A percentile compares a stretch with the other conserved stretches of the same genome.
Conservation (phyloP, 2,888 invertebrate species). For the Sphinx pinastri region DNA sequence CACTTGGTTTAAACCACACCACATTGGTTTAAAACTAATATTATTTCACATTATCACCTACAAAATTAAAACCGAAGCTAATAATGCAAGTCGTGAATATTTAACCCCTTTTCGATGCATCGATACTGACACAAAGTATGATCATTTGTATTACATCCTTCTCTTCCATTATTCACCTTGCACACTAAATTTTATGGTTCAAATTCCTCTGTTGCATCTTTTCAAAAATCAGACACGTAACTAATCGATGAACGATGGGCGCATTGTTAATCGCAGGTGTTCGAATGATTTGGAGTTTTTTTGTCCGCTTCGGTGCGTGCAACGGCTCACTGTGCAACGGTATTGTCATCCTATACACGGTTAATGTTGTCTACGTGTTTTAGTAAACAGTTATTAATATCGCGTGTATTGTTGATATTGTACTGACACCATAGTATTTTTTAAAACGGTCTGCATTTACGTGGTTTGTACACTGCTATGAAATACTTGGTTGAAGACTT, state of each 20-base stretch:
- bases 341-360: slow-evolving; percentile 56
- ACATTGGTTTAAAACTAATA: slow-evolving; percentile 12
- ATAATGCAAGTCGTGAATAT: slow-evolving; percentile 42
- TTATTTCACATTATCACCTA: slow-evolving; percentile 39
- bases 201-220: slow-evolving; percentile 27
- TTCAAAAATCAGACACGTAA: slow-evolving; percentile 46
- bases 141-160: slow-evolving; percentile 30
- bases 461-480: too few relatives aligned
- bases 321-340: slow-evolving; percentile 31
- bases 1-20: too few relatives aligned
- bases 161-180: slow-evolving; percentile 29
- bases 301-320: slow-evolving; percentile 43
- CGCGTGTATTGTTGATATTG: background rate
- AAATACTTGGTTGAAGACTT: too few relatives aligned
- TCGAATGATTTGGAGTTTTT: slow-evolving; percentile 74
- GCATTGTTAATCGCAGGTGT: slow-evolving; percentile 80
- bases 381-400: background rate
- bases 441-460: too few relatives aligned
- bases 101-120: slow-evolving; percentile 47
- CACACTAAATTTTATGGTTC: slow-evolving; percentile 9
- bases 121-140: slow-evolving; percentile 39
- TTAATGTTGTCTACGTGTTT: slow-evolving; percentile 29
- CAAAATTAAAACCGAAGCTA: slow-evolving; percentile 44
- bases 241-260: slow-evolving; percentile 75
- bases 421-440: background rate